Evolutionary conservation across 2,113 vertebrate species (phyloP).

Genomic region (Gopherus flavomarginatus): DNA sequence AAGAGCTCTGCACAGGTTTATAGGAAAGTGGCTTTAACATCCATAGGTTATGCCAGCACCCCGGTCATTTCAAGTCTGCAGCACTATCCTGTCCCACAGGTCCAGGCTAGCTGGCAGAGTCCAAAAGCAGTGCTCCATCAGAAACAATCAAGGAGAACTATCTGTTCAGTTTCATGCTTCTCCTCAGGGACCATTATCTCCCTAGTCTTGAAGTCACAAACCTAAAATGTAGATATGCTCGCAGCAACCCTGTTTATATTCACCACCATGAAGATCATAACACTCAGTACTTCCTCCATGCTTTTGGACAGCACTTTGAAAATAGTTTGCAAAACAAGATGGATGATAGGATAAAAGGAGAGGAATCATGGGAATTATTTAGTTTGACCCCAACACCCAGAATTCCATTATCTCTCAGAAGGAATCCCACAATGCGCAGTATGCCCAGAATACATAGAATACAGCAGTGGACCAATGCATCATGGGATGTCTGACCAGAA

Average conservation of each 20-base stretch:
- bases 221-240: background rate
- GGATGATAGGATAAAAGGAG: background rate
- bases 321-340: background rate
- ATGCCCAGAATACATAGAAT: background rate
- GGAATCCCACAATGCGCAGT: background rate
- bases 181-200: background rate
- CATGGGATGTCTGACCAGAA: no score
- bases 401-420: no score
- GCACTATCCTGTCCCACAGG: background rate
- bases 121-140: background rate
- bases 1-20: background rate
- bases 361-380: background rate
- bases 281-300: background rate
- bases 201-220: background rate
- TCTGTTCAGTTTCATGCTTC: background rate
- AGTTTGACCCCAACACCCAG: background rate
- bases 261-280: background rate
- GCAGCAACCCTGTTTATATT: background rate
- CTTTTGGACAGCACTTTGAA: background rate
- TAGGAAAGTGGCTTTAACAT: background rate
- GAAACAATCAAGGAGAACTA: background rate
- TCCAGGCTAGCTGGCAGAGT: background rate
- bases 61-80: fast-evolving
- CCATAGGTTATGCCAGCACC: background rate
- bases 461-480: no score